Base-by-base conservation (phyloP, 1,140 invertebrate species). In the Neotoxoptera formosana region DNA sequence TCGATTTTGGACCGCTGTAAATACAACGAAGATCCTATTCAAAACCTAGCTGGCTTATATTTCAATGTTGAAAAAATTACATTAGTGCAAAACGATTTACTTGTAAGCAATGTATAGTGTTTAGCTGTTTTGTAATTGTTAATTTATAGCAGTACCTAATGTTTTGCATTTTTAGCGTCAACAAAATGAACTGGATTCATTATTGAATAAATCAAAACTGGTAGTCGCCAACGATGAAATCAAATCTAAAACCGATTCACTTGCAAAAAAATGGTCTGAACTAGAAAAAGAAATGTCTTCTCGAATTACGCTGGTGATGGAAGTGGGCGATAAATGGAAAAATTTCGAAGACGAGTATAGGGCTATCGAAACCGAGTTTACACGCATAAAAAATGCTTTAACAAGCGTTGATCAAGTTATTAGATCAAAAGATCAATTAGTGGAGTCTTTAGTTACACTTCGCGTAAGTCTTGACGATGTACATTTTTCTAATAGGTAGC, bases 1-100 rank as follows among this genome's bases (percentile, higher is more conserved):
- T 96, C 96, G 34, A 96, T 97, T 41, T 96, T 98, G 83, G 96
- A 96, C 21, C 97, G 97, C 94, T 97, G 96, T 20, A 96, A 96
- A 94, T 97, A 98, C 94, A 96, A 96, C 21, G 97, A 98, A 94
- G 97, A 98, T 94, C 96, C 97, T 0, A 97, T 97, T 11, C 96
- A 97, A 7, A 97, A 97, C 76, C 95, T 98, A 56, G 97, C 97
- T 87, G 97, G 97, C 7, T 95, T 98, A 2, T 96, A 97, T 94
- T 97, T 97, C 94, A 97, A 98, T 94, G 96, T 98, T 48, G 97
- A 98, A 95, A 98, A 98, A 95, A 96, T 98, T 93, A 96, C 96
- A 36, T 97, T 97, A 94, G 97, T 97, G 89, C 96, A 97, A 93
- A 97, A 97, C 94, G 97, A 98, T 95, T 96, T 98, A 94, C 96